Evolutionary conservation across 2,888 invertebrate species (phyloP).

Genomic region (Zygogramma bicolorata): DNA sequence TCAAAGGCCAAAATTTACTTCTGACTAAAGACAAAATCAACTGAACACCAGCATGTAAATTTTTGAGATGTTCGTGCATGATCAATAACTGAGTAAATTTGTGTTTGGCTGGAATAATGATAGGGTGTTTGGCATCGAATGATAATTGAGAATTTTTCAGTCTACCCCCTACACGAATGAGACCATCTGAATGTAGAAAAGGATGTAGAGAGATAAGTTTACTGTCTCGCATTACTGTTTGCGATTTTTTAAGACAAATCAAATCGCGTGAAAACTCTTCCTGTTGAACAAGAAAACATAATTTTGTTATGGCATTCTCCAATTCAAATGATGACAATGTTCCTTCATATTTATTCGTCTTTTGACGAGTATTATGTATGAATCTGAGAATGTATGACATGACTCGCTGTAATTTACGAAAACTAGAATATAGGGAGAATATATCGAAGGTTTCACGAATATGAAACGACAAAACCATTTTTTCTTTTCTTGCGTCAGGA

Average conservation of each 20-base stretch:
- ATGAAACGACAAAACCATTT: neutral
- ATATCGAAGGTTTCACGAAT: neutral
- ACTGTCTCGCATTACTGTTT: neutral
- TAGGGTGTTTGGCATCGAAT: slow-evolving; percentile 9
- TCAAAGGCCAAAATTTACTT: slow-evolving; percentile 23
- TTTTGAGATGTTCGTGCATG: slow-evolving; percentile 14
- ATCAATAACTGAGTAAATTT: slow-evolving; percentile 23
- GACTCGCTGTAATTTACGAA: neutral
- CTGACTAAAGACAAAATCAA: neutral
- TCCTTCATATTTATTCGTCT: neutral
- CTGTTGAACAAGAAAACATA: slow-evolving; percentile 14
- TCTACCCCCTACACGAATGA: slow-evolving; percentile 24
- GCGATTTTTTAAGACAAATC: neutral
- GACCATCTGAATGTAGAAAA: slow-evolving; percentile 20
- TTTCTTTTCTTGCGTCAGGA: neutral
- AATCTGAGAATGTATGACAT: slow-evolving; percentile 8
- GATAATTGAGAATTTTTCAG: slow-evolving; percentile 12
- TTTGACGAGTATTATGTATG: slow-evolving; percentile 6
- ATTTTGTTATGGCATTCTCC: neutral
- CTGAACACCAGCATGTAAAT: slow-evolving; percentile 21
- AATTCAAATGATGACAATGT: slow-evolving; percentile 5
- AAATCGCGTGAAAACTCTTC: slow-evolving; percentile 9
- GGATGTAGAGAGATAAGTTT: slow-evolving; percentile 20
- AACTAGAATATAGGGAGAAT: neutral
- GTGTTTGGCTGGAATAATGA: slow-evolving; percentile 21